Base-by-base conservation (phyloP, 2,888 invertebrate genomes). In the Augochlorella aurata region DNA sequence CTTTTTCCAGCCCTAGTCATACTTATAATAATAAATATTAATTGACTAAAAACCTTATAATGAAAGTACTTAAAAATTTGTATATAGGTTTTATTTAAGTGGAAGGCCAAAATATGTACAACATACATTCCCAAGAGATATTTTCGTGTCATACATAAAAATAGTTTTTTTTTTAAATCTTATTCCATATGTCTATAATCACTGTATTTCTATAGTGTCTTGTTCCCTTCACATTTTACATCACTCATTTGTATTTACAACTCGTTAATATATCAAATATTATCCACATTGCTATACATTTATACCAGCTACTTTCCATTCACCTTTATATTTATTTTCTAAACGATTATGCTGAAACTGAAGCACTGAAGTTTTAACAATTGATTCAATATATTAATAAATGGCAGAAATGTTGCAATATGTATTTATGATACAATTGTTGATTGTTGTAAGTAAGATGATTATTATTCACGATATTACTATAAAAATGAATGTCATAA, bases 111-210 rank as follows among this genome's bases (percentile, higher is more conserved):
- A 85, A 89, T 83, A 77, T 66, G 84, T 65, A 79, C 72, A 83
- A 83, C 82, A 85, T 82, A 85, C 85, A 87, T 82, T 85, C 82
- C 73, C 74, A 78, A 87, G 83, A 68, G 83, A 88, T 74, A 79
- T 74, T 88, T 86, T 84, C 73, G 84, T 84, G 80, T 82, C 84
- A 88, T 85, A 89, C 90, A 90, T 88, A 88, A 90, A 91, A 91
- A 90, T 90, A 90, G 85, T 87, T 87, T 87, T 87, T 81, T 18
- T 87, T 87, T 81, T 5, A 10, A 83, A 89, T 89, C 77, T 89
- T 85, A 85, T 77, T 86, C 80, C 81, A 84, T 75, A 78, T 79
- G 72, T 75, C 58, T 79, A 80, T 83, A 77, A 82, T 83, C 80
- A 81, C 76, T 79, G 70, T 74, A 74, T 84, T 77, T 85, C 81